phyloP scores from a whole-genome alignment of 2,888 invertebrate genomes.

The Cryptocheilus praepositus region DNA sequence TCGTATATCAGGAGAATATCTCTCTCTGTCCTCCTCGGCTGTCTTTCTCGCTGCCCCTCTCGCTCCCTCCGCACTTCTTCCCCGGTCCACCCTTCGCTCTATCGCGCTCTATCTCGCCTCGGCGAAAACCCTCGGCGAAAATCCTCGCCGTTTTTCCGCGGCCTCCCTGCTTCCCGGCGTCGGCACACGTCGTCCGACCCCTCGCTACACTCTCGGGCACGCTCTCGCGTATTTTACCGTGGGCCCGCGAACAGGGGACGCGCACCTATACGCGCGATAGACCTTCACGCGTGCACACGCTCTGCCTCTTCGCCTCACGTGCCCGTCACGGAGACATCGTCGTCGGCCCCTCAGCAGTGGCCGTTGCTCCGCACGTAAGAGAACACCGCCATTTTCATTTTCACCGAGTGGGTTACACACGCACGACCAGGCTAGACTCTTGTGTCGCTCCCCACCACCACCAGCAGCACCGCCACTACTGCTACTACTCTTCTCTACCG shows the following conservation, averaged over 20 bases:
- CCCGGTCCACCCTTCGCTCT: too few species aligned
- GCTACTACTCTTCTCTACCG: too few species aligned
- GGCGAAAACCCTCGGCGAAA: neutral
- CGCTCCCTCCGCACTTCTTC: neutral
- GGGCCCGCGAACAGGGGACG: too few species aligned
- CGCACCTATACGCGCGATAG: neutral
- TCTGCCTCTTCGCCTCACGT: conserved; percentile 44
- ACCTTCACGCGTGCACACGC: neutral
- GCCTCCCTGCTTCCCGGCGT: too few species aligned
- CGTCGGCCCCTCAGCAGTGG: conserved; percentile 40
- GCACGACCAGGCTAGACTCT: conserved; percentile 36
- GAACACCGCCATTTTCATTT: conserved; percentile 73
- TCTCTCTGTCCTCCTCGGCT: conserved; percentile 24
- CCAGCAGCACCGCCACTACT: too few species aligned
- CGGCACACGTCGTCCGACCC: neutral
- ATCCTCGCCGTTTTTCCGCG: too few species aligned
- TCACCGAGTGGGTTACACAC: conserved; percentile 40
- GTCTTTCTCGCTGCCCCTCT: conserved; percentile 14
- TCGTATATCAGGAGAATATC: conserved; percentile 43
- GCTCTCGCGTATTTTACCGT: too few species aligned
- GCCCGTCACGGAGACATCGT: conserved; percentile 56
- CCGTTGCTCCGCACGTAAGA: conserved; percentile 62
- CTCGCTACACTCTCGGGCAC: conserved; percentile 21
- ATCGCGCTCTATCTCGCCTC: neutral
- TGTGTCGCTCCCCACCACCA: conserved; percentile 27